Base-by-base conservation (phyloP, 2,888 invertebrate genomes). In the Drosophila tripunctata region DNA sequence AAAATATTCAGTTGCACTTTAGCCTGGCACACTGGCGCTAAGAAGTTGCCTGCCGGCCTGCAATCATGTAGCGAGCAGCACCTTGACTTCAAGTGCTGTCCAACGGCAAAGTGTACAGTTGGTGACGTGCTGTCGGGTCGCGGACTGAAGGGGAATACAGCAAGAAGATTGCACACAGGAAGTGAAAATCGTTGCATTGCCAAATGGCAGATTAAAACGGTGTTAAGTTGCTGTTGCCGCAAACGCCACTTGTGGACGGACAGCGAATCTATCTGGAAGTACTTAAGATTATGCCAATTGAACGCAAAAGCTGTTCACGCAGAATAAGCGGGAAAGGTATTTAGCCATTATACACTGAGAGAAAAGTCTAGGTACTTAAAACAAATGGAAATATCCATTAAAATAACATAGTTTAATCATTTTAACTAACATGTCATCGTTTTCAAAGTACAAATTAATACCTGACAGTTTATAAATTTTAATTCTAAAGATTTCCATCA, bases 1-100 rank as follows among this genome's bases (percentile, higher is more conserved):
- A 78, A 88, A 88, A 86, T 86, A 86, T 88, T 88, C 88, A 88
- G 75, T 72, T 83, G 88, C 87, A 86, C 88, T 86, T 88, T 80
- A 74, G 68, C 72, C 73, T 63, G 73, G 68, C 41, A 87, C 75
- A 74, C 74, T 67, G 83, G 64, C 71, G 75, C 67, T 86, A 86
- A 83, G 88, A 86, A 86, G 67, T 85, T 83, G 88, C 82, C 40
- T 57, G 41, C 36, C 15, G 22, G 36, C 36, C 63, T 62, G 67
- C 69, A 80, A 83, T 87, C 79, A 86, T 70, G 80, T 72, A 69
- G 38, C 55, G 47, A 65, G 72, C 67, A 67, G 65, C 81, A 80
- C 80, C 84, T 75, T 67, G 52, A 64, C 48, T 63, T 14, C 45
- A 57, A 76, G 52, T 62, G 51, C n/a, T 45, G 75, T 58, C 50